Percentiles rank a stretch among this genome's conserved stretches.
Conservation (phyloP, 2,888 invertebrate species). For the Mythimna loreyi region DNA sequence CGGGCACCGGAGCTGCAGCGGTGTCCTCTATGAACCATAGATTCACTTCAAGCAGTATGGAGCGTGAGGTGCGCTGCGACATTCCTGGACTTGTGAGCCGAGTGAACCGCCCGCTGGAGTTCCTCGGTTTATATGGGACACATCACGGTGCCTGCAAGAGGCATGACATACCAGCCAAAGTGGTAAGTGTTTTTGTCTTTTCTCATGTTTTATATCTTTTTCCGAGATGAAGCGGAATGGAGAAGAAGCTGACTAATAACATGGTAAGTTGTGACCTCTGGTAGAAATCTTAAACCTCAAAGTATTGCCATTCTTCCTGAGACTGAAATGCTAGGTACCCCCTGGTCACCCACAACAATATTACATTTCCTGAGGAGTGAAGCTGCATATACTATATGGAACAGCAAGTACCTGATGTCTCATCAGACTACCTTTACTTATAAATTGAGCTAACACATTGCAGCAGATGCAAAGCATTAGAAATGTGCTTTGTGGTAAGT, state of each 20-base stretch:
- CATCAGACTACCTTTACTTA: neutral
- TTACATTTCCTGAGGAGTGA: neutral
- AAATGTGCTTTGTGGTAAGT: too few species aligned
- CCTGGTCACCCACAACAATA: too few species aligned
- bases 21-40: slow-evolving; percentile 70
- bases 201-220: neutral
- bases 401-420: neutral
- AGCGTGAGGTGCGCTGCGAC: slow-evolving; percentile 90
- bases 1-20: slow-evolving; percentile 95
- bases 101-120: slow-evolving; percentile 95
- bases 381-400: neutral
- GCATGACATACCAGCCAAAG: slow-evolving; percentile 97
- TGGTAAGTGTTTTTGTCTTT: slow-evolving; percentile 89
- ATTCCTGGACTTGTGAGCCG: slow-evolving; percentile 96
- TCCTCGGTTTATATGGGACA: slow-evolving; percentile 97
- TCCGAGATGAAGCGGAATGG: neutral
- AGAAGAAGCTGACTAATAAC: neutral
- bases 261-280: slow-evolving; percentile 3
- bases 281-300: neutral
- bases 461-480: too few species aligned
- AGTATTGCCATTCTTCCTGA: neutral
- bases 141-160: slow-evolving; percentile 97
- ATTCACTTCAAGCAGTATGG: slow-evolving; percentile 61
- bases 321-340: neutral
- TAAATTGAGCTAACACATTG: neutral